These are phyloP conservation scores for Drosophila borealis DNA, from an alignment of 2,888 invertebrate species.

Conservation along the genomic window DNA sequence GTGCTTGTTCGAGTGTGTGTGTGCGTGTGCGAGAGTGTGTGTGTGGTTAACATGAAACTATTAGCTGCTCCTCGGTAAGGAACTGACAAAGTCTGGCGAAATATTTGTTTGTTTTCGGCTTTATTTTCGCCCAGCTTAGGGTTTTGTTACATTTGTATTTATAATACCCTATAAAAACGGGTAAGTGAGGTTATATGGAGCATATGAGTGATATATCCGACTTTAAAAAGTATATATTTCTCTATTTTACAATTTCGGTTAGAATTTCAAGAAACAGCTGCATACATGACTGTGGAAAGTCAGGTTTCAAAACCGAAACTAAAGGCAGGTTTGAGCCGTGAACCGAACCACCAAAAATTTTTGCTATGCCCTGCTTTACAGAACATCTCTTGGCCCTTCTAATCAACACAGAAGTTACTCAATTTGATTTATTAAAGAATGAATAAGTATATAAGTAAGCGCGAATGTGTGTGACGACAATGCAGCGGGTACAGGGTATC, in stretches of 20 bases:
- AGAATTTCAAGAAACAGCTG: too few relatives aligned
- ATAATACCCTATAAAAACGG: neutral
- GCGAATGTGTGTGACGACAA: too few relatives aligned
- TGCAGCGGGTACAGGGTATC: neutral
- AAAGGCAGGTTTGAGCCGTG: too few relatives aligned
- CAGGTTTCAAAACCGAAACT: too few relatives aligned
- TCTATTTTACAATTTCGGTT: too few relatives aligned
- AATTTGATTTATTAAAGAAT: too few relatives aligned
- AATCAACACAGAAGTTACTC: too few relatives aligned
- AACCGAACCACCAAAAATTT: too few relatives aligned
- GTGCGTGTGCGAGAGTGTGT: conserved; percentile 7
- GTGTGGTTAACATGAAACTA: conserved; percentile 24
- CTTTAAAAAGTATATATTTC: neutral
- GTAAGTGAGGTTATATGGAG: neutral
- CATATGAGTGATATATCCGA: neutral
- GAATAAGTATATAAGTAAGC: too few relatives aligned
- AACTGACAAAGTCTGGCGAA: conserved; percentile 24
- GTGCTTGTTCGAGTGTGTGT: neutral
- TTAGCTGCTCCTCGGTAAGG: conserved; percentile 1
- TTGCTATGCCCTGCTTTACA: too few relatives aligned
- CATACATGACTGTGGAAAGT: too few relatives aligned
- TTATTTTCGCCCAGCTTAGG: neutral
- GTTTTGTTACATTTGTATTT: neutral
- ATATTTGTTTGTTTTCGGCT: conserved; percentile 24
- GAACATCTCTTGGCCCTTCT: too few relatives aligned